phyloP scores from a whole-genome alignment of 1,140 invertebrate species.

The Cheumatopsyche charites region DNA sequence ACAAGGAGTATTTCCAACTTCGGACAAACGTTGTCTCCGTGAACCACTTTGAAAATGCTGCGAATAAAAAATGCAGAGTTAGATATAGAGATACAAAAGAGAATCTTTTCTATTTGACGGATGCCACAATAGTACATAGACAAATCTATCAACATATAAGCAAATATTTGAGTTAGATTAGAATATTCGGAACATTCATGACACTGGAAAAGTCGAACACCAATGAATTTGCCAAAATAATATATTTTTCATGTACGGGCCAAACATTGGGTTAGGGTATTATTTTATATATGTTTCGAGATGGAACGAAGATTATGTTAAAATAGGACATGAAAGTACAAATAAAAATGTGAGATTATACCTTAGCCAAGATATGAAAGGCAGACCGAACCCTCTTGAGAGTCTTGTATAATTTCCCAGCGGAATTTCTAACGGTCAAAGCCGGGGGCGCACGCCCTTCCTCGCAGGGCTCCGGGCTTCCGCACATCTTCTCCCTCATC shows the following conservation, averaged over 20 bases:
- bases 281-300: too few relatives aligned
- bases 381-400: conserved; percentile 5
- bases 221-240: too few relatives aligned
- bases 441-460: background rate
- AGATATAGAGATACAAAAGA: background rate
- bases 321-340: too few relatives aligned
- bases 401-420: conserved; percentile 5
- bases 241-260: too few relatives aligned
- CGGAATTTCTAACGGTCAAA: background rate
- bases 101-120: background rate
- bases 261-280: too few relatives aligned
- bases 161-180: background rate
- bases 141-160: too few relatives aligned
- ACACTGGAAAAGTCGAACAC: too few relatives aligned
- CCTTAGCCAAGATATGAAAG: background rate
- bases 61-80: background rate
- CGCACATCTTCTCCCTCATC: background rate
- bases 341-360: background rate
- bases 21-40: conserved; percentile 57
- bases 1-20: conserved; percentile 49
- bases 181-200: too few relatives aligned
- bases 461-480: background rate
- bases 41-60: conserved; percentile 58
- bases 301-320: too few relatives aligned
- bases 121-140: too few relatives aligned